Evolutionary conservation across 2,888 invertebrate species (phyloP), one percentile per base, ranked within the genome.

Genomic region (Drosophila mayaguana): DNA sequence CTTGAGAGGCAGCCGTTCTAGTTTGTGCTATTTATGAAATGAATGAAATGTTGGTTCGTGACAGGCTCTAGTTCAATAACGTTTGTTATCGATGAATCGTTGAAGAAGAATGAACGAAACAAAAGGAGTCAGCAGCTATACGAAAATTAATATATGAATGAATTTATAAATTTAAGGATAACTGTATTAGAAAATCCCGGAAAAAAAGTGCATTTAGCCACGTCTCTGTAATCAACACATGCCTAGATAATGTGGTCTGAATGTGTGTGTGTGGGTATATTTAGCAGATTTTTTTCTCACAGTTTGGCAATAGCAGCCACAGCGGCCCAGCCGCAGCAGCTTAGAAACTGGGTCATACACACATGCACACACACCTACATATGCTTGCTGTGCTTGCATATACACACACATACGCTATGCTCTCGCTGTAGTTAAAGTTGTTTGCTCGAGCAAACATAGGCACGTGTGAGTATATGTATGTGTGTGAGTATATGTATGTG

Each of bases 301-400:
- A 61, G 64, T 69, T 69, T 69, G 79, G 59, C 75, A 74, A 65
- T 40, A 65, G 48, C 38, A 40, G 42, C 11, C n/a, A 18, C 18
- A 42, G 69, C 25, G 45, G 50, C 51, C 51, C 51, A 51, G 51
- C 55, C 55, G 54, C 62, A 63, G 67, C 67, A 80, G 78, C 81
- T 78, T 66, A 72, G 68, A 85, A 83, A 88, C 88, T 82, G 57
- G 83, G 83, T 84, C 82, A 85, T 75, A 66, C 83, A 72, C 16
- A 34, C 20, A 32, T 3, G 20, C 20, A 36, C 2, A 48, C 25
- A 16, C 16, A 16, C 1, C 0, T 11, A 9, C 6, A 16, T 6
- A 12, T n/a, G n/a, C n/a, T n/a, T n/a, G n/a, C n/a, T 16, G 8
- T 9, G 16, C 45, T 7, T 14, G 22, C 43, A 43, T 20, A 42